A percentile compares a stretch with the other conserved stretches of the same genome.
These are phyloP conservation scores for Hirtodrosophila trivittata DNA, from an alignment of 2,888 invertebrate species.

Conservation along the genomic window DNA sequence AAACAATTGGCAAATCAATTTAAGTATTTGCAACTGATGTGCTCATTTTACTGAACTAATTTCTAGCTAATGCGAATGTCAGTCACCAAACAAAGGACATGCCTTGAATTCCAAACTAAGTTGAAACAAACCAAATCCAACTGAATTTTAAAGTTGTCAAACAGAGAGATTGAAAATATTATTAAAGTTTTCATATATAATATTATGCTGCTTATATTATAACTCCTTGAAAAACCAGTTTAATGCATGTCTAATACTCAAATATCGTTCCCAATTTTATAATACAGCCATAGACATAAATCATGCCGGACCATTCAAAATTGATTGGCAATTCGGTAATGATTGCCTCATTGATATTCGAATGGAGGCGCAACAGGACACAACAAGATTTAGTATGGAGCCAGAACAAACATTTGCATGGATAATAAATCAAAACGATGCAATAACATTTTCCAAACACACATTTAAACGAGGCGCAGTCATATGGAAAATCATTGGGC, in stretches of 20 bases:
- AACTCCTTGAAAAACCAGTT: too few relatives aligned
- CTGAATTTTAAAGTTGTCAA: too few relatives aligned
- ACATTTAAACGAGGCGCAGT: slow-evolving; percentile 40
- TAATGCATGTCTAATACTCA: too few relatives aligned
- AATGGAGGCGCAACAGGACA: slow-evolving; percentile 43
- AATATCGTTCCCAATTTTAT: too few relatives aligned
- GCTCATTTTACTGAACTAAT: slow-evolving; percentile 23
- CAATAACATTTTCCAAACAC: slow-evolving; percentile 48
- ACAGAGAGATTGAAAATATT: too few relatives aligned
- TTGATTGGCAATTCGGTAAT: slow-evolving; percentile 55
- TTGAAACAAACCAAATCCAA: too few relatives aligned
- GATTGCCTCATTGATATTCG: slow-evolving; percentile 47
- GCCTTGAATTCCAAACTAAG: background rate
- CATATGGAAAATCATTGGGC: slow-evolving; percentile 45
- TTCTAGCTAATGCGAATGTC: slow-evolving; percentile 7
- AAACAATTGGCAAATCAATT: slow-evolving; percentile 55
- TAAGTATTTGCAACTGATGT: slow-evolving; percentile 28
- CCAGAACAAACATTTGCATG: slow-evolving; percentile 53
- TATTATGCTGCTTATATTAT: too few relatives aligned
- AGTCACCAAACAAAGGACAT: slow-evolving; percentile 4
- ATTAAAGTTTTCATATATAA: too few relatives aligned
- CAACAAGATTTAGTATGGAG: slow-evolving; percentile 5
- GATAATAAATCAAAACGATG: slow-evolving; percentile 56
- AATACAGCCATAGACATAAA: too few relatives aligned
- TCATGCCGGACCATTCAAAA: slow-evolving; percentile 17